Evolutionary conservation across 2,113 vertebrate species (phyloP).

Genomic region (Cephalophus harveyi): DNA sequence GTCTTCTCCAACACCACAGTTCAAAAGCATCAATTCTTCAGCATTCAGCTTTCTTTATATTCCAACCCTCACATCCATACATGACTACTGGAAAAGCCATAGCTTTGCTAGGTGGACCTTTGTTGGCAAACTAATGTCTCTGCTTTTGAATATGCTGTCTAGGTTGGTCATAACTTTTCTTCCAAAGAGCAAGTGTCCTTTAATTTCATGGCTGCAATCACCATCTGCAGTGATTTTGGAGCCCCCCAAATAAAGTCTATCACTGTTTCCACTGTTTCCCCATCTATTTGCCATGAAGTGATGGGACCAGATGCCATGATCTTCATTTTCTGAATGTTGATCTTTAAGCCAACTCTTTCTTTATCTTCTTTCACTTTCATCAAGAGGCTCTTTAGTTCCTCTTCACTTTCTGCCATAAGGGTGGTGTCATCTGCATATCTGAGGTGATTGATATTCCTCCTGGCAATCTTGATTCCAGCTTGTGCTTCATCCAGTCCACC

Average conservation of each 20-base stretch:
- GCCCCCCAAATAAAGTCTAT: fast-evolving
- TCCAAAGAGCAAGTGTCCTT: background rate
- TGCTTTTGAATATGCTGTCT: background rate
- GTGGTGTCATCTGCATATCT: no score
- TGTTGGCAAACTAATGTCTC: background rate
- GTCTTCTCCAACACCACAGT: background rate
- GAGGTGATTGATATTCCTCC: no score
- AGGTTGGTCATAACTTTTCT: background rate
- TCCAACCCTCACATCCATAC: background rate
- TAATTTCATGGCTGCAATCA: background rate
- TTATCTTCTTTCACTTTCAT: no score
- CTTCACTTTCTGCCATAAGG: no score
- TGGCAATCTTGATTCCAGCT: no score
- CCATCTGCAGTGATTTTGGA: background rate
- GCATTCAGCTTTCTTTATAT: background rate
- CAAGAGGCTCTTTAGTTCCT: no score
- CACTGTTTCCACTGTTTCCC: background rate
- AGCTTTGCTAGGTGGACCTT: background rate
- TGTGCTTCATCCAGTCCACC: no score
- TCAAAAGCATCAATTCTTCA: background rate
- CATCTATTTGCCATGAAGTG: background rate
- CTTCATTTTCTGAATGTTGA: background rate
- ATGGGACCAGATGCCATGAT: background rate
- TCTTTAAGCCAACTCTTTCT: background rate
- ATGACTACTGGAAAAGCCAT: background rate